Evolutionary conservation across 2,797 vertebrate species (phyloP), one percentile per base, ranked within the genome.

Genomic region (Coilia nasus): DNA sequence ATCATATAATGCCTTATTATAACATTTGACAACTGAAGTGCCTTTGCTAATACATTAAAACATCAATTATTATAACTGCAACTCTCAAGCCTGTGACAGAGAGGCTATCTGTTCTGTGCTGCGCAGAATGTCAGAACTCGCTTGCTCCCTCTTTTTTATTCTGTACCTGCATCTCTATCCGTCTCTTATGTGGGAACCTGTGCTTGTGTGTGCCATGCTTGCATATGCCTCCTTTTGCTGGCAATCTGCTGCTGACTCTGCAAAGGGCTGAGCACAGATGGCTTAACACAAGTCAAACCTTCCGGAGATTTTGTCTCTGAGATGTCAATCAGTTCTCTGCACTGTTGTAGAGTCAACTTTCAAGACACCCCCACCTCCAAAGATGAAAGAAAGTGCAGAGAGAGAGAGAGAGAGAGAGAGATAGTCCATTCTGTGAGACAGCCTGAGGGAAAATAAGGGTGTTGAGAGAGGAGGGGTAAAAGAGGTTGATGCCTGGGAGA

Each of bases 201-300:
- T 15, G 71, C 31, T 31, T 19, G 31, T 44, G 31, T 35, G 17
- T 78, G 71, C 71, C 35, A 44, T 25, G 15, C 71, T 78, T 31
- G 71, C 71, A 75, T 75, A 31, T 75, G 31, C 35, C 67, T 75
- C 67, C 31, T 0, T 41, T 75, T 31, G 71, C 19, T 15, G 71
- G 17, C 41, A 35, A 78, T 19, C 35, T 10, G 35, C 6, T 78
- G 71, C 71, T 78, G 71, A 78, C 71, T 78, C 71, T 7, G 71
- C 71, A 78, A 0, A 44, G 71, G 25, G 71, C 64, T 31, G 64
- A 71, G 41, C 41, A 78, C 31, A 78, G 71, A 78, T 78, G 71
- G 35, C 31, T 78, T 23, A 31, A 12, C 35, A n/a, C 83, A 83
- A 84, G 59, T 86, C 64, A 87, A 82, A 88, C 84, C 84, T 84